Evolutionary conservation across 2,888 invertebrate genomes (phyloP), one percentile per base, ranked within the genome.

Genomic region (Harpagoxenus sublaevis): DNA sequence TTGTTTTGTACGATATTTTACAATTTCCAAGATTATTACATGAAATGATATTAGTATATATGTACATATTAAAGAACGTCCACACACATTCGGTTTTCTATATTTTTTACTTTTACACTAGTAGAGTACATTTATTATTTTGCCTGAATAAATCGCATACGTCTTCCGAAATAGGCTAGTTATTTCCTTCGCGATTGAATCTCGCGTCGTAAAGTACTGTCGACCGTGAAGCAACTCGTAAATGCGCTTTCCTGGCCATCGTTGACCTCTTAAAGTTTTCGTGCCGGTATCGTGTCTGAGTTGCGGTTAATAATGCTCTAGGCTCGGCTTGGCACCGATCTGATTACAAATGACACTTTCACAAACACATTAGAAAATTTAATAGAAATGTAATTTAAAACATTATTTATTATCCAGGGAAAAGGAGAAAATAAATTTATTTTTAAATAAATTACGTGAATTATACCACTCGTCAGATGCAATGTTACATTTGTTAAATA

Each of bases 111-210:
- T 65, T 65, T 5, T 70, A 68, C 12, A n/a, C 3, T 12, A 42
- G n/a, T 15, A 42, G 15, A 35, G 4, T 39, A n/a, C 18, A 1
- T 79, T 78, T 48, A 23, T 45, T 70, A 75, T 35, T 55, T 10
- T 45, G 28, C 6, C 23, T 42, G 31, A 57, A 57, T 78, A 68
- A 70, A 79, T 70, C 55, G 31, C 6, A 31, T 45, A n/a, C 35
- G 35, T 79, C 71, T 71, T 60, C 9, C 10, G 71, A 71, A 70
- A 79, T 8, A 48, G 35, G 15, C 79, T 60, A 79, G 79, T 79
- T 45, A 78, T 78, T 78, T 79, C 45, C 57, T 79, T 79, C 45
- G 71, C 57, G 71, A 79, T 79, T 79, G 73, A 79, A 79, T 79
- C 79, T 79, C 35, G 23, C 45, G 31, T 57, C 45, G 71, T 79